phyloP scores from a whole-genome alignment of 2,113 vertebrate species.

The Sander vitreus region DNA sequence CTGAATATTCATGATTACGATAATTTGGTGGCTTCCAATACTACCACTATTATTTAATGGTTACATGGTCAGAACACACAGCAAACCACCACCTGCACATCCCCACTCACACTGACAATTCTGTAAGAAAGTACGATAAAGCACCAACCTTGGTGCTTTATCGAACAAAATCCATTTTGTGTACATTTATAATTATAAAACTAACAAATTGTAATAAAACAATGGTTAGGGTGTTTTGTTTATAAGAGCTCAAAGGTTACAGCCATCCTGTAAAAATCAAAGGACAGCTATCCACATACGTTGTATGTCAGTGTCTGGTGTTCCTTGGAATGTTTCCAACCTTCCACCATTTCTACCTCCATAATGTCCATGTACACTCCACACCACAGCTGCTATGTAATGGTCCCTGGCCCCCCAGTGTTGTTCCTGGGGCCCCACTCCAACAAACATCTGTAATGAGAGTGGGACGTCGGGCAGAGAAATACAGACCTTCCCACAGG shows the following conservation, averaged over 20 bases:
- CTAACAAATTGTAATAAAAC: neutral
- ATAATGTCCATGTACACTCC: conserved; percentile 38
- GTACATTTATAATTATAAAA: neutral
- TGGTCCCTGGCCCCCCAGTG: conserved; percentile 61
- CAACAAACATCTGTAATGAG: conserved; percentile 82
- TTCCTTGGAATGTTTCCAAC: conserved; percentile 35
- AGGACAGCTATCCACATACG: neutral
- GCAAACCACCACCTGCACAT: neutral
- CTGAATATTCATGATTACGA: conserved; percentile 40
- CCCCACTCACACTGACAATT: neutral
- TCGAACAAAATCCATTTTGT: neutral
- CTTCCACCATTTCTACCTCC: conserved; percentile 16
- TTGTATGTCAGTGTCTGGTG: conserved; percentile 11
- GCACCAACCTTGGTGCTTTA: neutral
- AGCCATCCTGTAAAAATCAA: conserved; percentile 10
- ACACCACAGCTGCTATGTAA: conserved; percentile 49
- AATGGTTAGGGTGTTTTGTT: neutral
- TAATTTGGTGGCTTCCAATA: conserved; percentile 23
- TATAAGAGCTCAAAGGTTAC: neutral
- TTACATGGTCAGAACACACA: conserved; percentile 10
- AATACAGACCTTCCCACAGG: conserved; percentile 78
- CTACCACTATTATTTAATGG: conserved; percentile 8
- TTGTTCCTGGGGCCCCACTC: conserved; percentile 63
- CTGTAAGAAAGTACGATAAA: no score
- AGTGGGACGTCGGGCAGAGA: conserved; percentile 75